Evolutionary conservation across 2,797 vertebrate species (phyloP).

Genomic region (Anguilla anguilla): DNA sequence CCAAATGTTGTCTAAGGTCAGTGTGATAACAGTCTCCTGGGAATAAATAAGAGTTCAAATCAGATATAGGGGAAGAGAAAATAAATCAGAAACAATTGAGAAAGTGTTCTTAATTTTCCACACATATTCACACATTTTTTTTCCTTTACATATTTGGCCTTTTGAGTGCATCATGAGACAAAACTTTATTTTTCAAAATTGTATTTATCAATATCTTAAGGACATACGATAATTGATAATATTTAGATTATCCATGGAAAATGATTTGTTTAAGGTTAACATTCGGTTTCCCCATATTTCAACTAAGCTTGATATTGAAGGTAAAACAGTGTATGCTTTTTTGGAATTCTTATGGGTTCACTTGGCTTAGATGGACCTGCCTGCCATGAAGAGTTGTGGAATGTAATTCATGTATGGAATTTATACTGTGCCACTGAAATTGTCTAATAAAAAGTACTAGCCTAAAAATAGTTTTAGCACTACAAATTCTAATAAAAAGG

Average conservation of each 20-base stretch:
- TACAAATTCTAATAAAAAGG: neutral
- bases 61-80: neutral
- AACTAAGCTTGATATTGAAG: no score
- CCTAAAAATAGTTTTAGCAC: neutral
- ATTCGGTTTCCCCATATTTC: no score
- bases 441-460: neutral
- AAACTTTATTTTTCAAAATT: no score
- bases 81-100: neutral
- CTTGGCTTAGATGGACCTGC: no score
- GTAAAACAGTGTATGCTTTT: no score
- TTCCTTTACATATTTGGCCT: no score
- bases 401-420: neutral
- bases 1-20: neutral
- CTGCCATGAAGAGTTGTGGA: neutral
- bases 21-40: neutral
- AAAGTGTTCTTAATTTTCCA: neutral
- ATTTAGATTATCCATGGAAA: no score
- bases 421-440: neutral
- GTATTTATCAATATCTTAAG: no score
- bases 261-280: no score
- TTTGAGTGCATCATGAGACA: no score
- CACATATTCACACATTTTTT: no score
- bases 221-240: no score
- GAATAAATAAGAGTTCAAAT: neutral
- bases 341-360: neutral